phyloP scores from a whole-genome alignment of 2,888 invertebrate species.

The Elmis aenea region DNA sequence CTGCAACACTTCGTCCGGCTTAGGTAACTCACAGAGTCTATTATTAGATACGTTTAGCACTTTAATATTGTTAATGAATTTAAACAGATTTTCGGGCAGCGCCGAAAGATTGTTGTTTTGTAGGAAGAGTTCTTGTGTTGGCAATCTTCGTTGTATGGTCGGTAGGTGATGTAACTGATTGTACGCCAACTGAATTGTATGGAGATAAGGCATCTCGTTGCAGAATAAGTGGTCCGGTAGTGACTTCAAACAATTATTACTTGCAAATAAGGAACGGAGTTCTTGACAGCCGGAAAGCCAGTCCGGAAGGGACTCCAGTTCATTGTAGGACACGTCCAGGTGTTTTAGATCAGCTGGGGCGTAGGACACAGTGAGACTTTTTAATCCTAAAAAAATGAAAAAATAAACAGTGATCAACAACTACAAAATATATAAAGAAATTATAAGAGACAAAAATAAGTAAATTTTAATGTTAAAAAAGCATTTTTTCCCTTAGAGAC shows the following conservation, averaged over 20 bases:
- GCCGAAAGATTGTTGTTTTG: constrained; percentile 74
- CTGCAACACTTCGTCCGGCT: constrained; percentile 51
- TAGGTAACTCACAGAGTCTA: constrained; percentile 63
- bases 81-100: constrained; percentile 73
- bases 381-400: constrained; percentile 58
- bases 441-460: constrained; percentile 6
- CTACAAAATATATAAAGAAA: background rate
- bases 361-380: constrained; percentile 63
- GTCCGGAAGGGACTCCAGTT: constrained; percentile 65
- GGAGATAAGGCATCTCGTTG: constrained; percentile 67
- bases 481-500: too few relatives aligned
- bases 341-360: constrained; percentile 68
- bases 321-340: constrained; percentile 75
- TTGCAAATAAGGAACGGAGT: constrained; percentile 67
- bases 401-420: background rate
- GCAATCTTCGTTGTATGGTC: constrained; percentile 61
- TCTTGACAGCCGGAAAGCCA: constrained; percentile 73
- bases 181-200: constrained; percentile 70
- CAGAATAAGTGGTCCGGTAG: constrained; percentile 71
- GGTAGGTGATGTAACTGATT: constrained; percentile 71
- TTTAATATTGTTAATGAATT: constrained; percentile 58
- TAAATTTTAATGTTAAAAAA: constrained; percentile 1
- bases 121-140: constrained; percentile 65
- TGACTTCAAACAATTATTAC: constrained; percentile 65
- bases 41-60: constrained; percentile 77